Percentiles rank a stretch among this genome's conserved stretches.
These are phyloP conservation scores for Gymnopithys bicolor DNA, from an alignment of 2,797 vertebrate species.

Conservation along the genomic window DNA sequence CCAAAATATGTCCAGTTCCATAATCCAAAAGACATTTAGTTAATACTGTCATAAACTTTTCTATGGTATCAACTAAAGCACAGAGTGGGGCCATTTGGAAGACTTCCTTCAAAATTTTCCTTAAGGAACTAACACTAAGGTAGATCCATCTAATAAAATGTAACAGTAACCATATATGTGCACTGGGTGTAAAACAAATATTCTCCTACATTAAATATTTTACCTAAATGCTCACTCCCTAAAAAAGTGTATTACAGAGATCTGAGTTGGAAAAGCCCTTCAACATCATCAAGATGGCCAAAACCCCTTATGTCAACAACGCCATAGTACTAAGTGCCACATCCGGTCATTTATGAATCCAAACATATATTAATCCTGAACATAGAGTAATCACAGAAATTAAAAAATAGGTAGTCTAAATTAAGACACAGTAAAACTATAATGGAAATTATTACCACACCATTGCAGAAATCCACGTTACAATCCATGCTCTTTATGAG, in stretches of 20 bases:
- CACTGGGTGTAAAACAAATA: not conserved
- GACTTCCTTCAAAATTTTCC: not conserved
- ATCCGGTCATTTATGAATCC: not conserved
- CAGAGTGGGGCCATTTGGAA: accelerated
- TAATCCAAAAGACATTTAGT: not conserved
- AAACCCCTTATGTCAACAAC: not conserved
- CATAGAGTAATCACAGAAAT: not conserved
- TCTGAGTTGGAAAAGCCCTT: not conserved
- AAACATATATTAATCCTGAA: not conserved
- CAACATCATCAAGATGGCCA: not conserved
- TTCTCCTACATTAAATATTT: not conserved
- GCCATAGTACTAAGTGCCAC: not conserved
- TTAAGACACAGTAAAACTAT: not conserved
- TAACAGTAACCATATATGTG: not conserved
- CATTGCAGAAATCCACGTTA: not conserved
- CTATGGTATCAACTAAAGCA: not conserved
- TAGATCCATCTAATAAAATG: not conserved
- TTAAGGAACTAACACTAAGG: not conserved
- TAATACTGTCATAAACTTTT: not conserved
- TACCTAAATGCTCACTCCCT: not conserved
- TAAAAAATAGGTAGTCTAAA: not conserved
- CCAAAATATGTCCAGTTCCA: not conserved
- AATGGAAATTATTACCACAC: not conserved
- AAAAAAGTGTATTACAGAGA: not conserved
- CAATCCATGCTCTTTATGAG: not conserved